Evolutionary conservation across 2,797 vertebrate genomes (phyloP), one percentile per base, ranked within the genome.

Genomic region (Crenuchus spilurus): DNA sequence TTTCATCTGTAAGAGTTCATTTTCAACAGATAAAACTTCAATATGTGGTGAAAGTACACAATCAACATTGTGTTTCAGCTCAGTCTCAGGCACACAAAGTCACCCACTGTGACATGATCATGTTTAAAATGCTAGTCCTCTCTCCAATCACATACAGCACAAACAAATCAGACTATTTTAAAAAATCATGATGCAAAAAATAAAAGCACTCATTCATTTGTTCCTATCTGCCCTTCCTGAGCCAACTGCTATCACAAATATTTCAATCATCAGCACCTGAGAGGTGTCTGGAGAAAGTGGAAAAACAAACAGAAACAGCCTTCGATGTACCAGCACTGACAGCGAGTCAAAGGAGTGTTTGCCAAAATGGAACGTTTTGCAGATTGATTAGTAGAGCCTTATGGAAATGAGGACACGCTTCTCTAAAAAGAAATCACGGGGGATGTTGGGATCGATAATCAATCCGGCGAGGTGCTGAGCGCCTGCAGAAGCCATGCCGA

Each of bases 391-490:
- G 11, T 24, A 30, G 14, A 31, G 20, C 7, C n/a, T 44, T 35
- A 65, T 74, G 44, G 31, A 69, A 77, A 80, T 55, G 11, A 22
- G 48, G 49, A 30, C 58, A 16, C 16, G 39, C 30, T 51, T 72
- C 35, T 62, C 64, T 72, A 70, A 68, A 64, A 58, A 80, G 64
- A 73, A 63, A 51, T 72, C 61, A 77, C 44, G 46, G 11, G 28
- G 18, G 57, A 49, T 60, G 28, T 39, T 44, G 31, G 22, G 67
- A 80, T 77, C 52, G 18, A 69, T 77, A 75, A 70, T 58, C 61
- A 58, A 54, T 77, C 65, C 22, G n/a, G 28, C 4, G 20, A 49
- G 68, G 31, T 54, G 52, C 31, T 10, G 18, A 11, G 16, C 4
- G 4, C 11, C 8, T 14, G 6, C 22, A 71, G 65, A 55, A 65